A percentile compares a stretch with the other conserved stretches of the same genome.
These are phyloP conservation scores for Dendrocopos noguchii DNA, from an alignment of 2,113 vertebrate genomes.

Conservation along the genomic window DNA sequence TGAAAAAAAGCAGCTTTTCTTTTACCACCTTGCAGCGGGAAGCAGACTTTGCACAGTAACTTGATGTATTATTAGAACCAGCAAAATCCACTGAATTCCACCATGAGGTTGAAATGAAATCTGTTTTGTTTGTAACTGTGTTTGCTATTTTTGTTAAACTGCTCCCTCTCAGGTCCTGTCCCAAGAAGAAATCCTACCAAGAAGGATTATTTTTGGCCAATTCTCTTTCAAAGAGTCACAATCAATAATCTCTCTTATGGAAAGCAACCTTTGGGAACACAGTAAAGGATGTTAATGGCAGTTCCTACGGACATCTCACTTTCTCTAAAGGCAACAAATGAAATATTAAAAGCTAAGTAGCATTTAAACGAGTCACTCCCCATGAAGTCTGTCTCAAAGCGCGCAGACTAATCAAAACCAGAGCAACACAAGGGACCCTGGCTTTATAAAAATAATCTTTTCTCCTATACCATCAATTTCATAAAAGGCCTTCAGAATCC, in stretches of 20 bases:
- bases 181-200: slow-evolving; percentile 58
- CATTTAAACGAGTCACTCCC: slow-evolving; percentile 60
- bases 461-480: slow-evolving; percentile 50
- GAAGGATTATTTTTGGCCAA: slow-evolving; percentile 59
- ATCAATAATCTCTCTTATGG: slow-evolving; percentile 53
- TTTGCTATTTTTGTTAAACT: slow-evolving; percentile 50
- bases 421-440: slow-evolving; percentile 27
- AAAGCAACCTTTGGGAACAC: slow-evolving; percentile 33
- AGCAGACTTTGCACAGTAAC: slow-evolving; percentile 31
- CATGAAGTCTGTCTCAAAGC: slow-evolving; percentile 26
- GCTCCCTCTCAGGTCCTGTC: slow-evolving; percentile 16
- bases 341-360: slow-evolving; percentile 65
- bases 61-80: slow-evolving; percentile 47
- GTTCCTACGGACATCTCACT: slow-evolving; percentile 41
- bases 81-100: slow-evolving; percentile 14
- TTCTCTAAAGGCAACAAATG: slow-evolving; percentile 57
- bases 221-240: slow-evolving; percentile 54
- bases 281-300: slow-evolving; percentile 18
- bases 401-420: slow-evolving; percentile 48
- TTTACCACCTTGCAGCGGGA: background rate
- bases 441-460: slow-evolving; percentile 59
- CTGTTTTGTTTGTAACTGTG: slow-evolving; percentile 35
- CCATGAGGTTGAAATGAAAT: slow-evolving; percentile 45
- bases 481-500: slow-evolving; percentile 62
- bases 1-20: slow-evolving; percentile 43